Evolutionary conservation across 1,140 invertebrate species (phyloP).

Genomic region (Lordiphosa stackelbergi): DNA sequence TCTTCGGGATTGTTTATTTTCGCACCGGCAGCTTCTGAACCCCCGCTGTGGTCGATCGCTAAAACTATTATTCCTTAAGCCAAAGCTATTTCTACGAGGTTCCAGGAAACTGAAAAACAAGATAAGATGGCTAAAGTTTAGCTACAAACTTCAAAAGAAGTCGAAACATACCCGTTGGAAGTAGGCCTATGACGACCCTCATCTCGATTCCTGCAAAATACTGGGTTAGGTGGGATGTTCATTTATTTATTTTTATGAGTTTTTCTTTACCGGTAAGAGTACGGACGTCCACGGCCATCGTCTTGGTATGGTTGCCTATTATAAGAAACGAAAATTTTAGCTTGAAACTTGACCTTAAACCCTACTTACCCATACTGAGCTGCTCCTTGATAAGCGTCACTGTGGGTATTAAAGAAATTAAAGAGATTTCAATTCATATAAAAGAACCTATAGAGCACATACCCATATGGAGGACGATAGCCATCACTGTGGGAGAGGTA

Average conservation of each 20-base stretch:
- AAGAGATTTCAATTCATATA: too few species aligned
- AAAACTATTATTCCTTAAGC: background rate
- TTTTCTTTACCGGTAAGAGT: background rate
- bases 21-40: too few species aligned
- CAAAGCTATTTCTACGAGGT: too few species aligned
- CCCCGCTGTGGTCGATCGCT: background rate
- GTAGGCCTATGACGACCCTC: background rate
- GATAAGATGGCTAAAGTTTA: too few species aligned
- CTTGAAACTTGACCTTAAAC: too few species aligned
- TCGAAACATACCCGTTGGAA: background rate
- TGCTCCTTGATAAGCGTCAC: background rate
- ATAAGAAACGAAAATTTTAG: background rate
- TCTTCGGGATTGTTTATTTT: background rate
- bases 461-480: background rate
- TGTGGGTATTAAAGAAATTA: background rate
- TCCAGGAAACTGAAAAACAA: too few species aligned
- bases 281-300: background rate
- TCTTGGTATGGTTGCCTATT: background rate
- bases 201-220: background rate
- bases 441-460: too few species aligned
- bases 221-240: background rate
- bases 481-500: too few species aligned
- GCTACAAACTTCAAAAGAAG: too few species aligned
- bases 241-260: background rate
- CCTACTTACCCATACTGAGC: too few species aligned